Evolutionary conservation across 2,113 vertebrate genomes (phyloP).

Genomic region (Pelobates fuscus): DNA sequence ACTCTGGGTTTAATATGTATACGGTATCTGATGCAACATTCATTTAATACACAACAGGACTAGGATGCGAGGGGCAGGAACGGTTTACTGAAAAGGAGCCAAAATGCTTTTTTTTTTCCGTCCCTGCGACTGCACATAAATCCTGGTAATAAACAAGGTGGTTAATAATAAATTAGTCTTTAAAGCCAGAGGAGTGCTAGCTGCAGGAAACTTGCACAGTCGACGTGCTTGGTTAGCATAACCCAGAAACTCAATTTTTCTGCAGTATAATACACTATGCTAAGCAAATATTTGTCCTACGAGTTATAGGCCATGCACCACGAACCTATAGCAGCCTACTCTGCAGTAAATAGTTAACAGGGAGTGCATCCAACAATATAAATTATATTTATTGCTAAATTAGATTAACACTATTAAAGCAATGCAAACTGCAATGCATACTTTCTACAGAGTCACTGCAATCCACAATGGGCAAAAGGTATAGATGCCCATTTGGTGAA

Average conservation of each 20-base stretch:
- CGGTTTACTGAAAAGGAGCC: constrained; percentile 33
- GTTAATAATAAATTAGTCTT: constrained; percentile 51
- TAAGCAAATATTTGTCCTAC: background rate
- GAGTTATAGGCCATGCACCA: too few relatives aligned
- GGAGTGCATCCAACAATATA: too few relatives aligned
- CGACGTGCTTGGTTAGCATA: constrained; percentile 28
- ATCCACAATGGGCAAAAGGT: too few relatives aligned
- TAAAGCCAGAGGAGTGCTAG: constrained; percentile 43
- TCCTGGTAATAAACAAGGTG: constrained; percentile 47
- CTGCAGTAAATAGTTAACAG: too few relatives aligned
- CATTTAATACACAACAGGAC: constrained; percentile 2
- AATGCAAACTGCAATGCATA: too few relatives aligned
- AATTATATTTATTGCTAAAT: too few relatives aligned
- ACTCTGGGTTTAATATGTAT: background rate
- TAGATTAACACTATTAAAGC: too few relatives aligned
- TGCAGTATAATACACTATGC: background rate
- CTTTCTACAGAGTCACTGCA: too few relatives aligned
- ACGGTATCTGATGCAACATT: background rate
- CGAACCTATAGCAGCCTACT: too few relatives aligned
- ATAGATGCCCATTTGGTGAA: too few relatives aligned
- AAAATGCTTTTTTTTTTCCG: constrained; percentile 33
- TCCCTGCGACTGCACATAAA: constrained; percentile 44
- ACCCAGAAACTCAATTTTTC: background rate
- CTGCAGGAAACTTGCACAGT: constrained; percentile 28
- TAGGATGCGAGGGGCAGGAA: background rate